phyloP scores from a whole-genome alignment of 2,797 vertebrate species.

The Spea hammondii region DNA sequence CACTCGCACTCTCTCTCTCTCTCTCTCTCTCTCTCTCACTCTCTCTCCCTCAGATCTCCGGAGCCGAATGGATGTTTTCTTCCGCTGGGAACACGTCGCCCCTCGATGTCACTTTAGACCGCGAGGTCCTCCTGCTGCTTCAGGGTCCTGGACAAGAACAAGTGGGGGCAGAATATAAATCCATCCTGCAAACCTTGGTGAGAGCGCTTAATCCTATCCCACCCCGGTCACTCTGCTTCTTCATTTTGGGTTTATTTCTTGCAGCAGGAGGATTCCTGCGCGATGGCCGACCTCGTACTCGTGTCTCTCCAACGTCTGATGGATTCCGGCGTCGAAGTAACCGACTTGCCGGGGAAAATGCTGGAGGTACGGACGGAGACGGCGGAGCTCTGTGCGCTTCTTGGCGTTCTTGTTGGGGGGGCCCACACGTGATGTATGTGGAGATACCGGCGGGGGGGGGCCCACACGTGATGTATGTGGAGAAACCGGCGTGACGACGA shows the following conservation, averaged over 20 bases:
- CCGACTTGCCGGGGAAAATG: constrained; percentile 53
- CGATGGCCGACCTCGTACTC: constrained; percentile 61
- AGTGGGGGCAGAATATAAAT: constrained; percentile 69
- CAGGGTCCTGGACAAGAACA: constrained; percentile 73
- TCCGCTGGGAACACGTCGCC: constrained; percentile 44
- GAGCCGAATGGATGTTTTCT: constrained; percentile 43
- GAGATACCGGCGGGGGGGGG: not conserved
- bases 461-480: too few relatives aligned
- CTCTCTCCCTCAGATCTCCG: constrained; percentile 25
- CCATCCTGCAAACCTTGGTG: constrained; percentile 73
- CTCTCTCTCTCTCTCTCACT: too few relatives aligned
- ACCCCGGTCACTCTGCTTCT: not conserved
- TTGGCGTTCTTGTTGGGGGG: not conserved
- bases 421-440: not conserved
- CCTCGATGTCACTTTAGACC: constrained; percentile 75
- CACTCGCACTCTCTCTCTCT: too few relatives aligned
- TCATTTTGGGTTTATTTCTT: not conserved
- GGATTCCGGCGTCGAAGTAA: constrained; percentile 52
- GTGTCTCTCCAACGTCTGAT: constrained; percentile 57
- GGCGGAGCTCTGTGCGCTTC: not conserved
- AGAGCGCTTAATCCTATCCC: not conserved
- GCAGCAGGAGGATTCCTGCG: constrained; percentile 74
- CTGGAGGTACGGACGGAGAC: constrained; percentile 68
- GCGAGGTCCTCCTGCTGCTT: constrained; percentile 75
- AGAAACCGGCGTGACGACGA: too few relatives aligned